A percentile compares a stretch with the other conserved stretches of the same genome.
Conservation (phyloP, 2,113 vertebrate genomes). For the Fukomys damarensis region DNA sequence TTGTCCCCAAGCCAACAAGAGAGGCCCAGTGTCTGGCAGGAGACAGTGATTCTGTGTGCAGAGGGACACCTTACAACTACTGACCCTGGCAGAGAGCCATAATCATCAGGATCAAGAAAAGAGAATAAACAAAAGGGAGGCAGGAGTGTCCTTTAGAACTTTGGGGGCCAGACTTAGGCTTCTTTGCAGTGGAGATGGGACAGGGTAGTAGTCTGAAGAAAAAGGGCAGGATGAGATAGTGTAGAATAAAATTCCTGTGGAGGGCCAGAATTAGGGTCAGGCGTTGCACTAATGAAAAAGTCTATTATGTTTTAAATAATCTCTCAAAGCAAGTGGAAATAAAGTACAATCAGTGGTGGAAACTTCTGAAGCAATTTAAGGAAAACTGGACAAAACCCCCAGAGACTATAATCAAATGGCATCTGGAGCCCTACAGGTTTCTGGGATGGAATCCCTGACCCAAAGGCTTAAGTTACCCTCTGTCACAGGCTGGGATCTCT, state of each 20-base stretch:
- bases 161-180: not conserved
- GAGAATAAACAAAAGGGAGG: not conserved
- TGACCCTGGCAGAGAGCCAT: conserved; percentile 57
- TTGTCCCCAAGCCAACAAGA: conserved; percentile 51
- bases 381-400: conserved; percentile 24
- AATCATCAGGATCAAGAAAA: not conserved
- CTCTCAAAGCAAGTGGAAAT: conserved; percentile 47
- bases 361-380: conserved; percentile 61
- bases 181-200: too few species aligned
- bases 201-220: not conserved
- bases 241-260: not conserved
- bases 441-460: conserved; percentile 15
- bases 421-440: not conserved
- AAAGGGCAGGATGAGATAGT: not conserved
- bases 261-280: not conserved
- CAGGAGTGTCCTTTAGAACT: not conserved
- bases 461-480: not conserved
- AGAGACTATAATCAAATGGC: conserved; percentile 49
- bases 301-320: conserved; percentile 19
- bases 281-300: not conserved
- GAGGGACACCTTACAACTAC: conserved; percentile 38
- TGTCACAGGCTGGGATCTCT: not conserved
- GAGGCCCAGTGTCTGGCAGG: conserved; percentile 58
- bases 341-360: conserved; percentile 24
- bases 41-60: conserved; percentile 46